phyloP scores from a whole-genome alignment of 2,113 vertebrate species.

The Tympanuchus pallidicinctus region DNA sequence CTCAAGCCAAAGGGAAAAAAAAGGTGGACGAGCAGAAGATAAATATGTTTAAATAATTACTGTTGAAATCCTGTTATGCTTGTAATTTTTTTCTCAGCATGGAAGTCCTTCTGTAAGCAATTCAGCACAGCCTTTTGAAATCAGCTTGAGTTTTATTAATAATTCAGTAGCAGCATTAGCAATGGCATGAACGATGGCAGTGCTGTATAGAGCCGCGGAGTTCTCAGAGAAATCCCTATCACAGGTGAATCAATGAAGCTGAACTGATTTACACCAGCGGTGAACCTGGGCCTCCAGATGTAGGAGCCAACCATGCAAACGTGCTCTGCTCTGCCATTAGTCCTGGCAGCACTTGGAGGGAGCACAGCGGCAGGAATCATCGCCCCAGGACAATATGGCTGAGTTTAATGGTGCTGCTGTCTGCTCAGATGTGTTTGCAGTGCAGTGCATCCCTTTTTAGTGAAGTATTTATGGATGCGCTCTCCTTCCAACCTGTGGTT shows the following conservation, averaged over 20 bases:
- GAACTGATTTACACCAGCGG: neutral
- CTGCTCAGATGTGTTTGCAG: neutral
- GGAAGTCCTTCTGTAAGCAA: constrained; percentile 50
- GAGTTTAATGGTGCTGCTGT: constrained; percentile 8
- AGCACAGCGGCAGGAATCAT: neutral
- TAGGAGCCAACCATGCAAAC: neutral
- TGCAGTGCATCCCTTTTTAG: neutral
- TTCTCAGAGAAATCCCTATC: constrained; percentile 27
- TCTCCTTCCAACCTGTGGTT: neutral
- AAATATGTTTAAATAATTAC: constrained; percentile 61
- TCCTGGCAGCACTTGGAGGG: neutral
- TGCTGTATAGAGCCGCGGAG: neutral
- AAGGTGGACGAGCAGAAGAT: constrained; percentile 36
- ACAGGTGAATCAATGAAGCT: neutral
- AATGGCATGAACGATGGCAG: neutral
- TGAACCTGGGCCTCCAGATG: neutral
- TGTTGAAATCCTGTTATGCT: constrained; percentile 33
- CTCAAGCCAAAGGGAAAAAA: neutral
- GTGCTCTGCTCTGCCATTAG: neutral
- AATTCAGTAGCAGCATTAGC: neutral
- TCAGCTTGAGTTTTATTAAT: constrained; percentile 38
- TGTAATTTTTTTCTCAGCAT: constrained; percentile 68
- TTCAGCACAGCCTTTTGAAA: constrained; percentile 44
- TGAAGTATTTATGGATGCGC: neutral
- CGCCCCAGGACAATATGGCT: neutral